A percentile compares a stretch with the other conserved stretches of the same genome.
Evolutionary conservation across 2,888 invertebrate species (phyloP).

Genomic region (Nomada lathburiana): DNA sequence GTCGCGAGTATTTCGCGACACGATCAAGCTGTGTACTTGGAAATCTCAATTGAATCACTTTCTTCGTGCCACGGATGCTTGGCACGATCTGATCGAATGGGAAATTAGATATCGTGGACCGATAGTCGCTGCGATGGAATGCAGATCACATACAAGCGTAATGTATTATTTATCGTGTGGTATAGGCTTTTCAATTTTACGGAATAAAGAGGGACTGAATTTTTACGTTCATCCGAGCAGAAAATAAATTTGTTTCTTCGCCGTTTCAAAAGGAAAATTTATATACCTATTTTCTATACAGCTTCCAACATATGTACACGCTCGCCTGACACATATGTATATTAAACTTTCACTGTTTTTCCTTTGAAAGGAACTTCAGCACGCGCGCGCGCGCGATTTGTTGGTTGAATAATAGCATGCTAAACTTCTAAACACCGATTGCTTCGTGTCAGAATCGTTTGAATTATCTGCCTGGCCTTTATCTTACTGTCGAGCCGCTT

Average conservation of each 20-base stretch:
- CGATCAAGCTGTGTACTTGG: conserved; percentile 12
- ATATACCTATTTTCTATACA: too few species aligned
- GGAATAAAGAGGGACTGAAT: too few species aligned
- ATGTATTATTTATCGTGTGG: too few species aligned
- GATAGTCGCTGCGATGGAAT: background rate
- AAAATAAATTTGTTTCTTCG: too few species aligned
- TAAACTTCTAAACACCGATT: conserved; percentile 2
- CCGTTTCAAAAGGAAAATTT: too few species aligned
- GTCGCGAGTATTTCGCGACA: conserved; percentile 16
- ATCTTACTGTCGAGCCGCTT: conserved; percentile 44
- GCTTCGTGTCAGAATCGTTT: conserved; percentile 19
- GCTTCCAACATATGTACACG: background rate
- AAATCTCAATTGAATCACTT: conserved; percentile 45
- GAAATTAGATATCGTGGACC: conserved; percentile 2
- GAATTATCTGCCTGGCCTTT: conserved; percentile 37
- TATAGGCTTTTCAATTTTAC: too few species aligned
- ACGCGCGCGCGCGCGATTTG: background rate
- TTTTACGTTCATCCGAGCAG: too few species aligned
- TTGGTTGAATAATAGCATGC: conserved; percentile 1
- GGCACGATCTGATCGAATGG: conserved; percentile 8
- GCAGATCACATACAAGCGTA: background rate
- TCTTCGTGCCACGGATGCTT: conserved; percentile 19
- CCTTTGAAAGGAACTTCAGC: background rate
- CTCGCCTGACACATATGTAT: too few species aligned
- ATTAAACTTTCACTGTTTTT: background rate